phyloP scores from a whole-genome alignment of 2,888 invertebrate species.

The Monopis laevigella region DNA sequence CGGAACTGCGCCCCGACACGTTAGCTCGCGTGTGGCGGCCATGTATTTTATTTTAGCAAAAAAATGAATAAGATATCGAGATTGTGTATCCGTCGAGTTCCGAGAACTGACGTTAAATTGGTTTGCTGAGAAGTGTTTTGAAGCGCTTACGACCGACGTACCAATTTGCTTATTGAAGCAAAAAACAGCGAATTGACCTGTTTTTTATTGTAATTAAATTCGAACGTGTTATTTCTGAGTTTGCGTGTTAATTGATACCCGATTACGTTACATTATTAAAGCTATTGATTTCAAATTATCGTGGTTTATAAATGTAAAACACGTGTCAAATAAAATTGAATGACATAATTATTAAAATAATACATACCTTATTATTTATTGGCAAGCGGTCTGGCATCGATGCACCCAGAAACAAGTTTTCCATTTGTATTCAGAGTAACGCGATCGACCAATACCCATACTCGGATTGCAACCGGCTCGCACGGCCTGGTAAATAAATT shows the following conservation, averaged over 20 bases:
- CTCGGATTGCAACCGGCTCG: constrained; percentile 28
- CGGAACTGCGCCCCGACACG: constrained; percentile 37
- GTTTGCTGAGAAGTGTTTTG: constrained; percentile 3
- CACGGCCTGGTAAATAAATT: constrained; percentile 37
- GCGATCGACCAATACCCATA: constrained; percentile 16
- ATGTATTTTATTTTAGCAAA: constrained; percentile 27
- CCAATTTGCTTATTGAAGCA: neutral
- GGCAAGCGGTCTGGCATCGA: too few relatives aligned
- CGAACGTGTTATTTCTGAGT: too few relatives aligned
- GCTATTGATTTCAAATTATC: too few relatives aligned
- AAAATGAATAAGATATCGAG: constrained; percentile 29
- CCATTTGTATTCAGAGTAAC: neutral
- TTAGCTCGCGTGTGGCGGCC: constrained; percentile 44
- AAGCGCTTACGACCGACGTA: too few relatives aligned
- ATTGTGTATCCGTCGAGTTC: constrained; percentile 1
- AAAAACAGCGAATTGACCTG: neutral
- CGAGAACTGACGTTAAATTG: constrained; percentile 5
- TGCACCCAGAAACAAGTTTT: neutral
- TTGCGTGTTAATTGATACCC: too few relatives aligned
- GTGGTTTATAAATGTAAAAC: neutral
- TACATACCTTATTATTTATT: too few relatives aligned
- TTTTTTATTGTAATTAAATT: too few relatives aligned
- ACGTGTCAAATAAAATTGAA: neutral
- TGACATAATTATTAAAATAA: neutral
- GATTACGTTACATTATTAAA: too few relatives aligned